Evolutionary conservation across 92 coral and sea anemone genomes (phyloP), one percentile per base, ranked within the genome.

Genomic region (Scolanthus callimorphus): DNA sequence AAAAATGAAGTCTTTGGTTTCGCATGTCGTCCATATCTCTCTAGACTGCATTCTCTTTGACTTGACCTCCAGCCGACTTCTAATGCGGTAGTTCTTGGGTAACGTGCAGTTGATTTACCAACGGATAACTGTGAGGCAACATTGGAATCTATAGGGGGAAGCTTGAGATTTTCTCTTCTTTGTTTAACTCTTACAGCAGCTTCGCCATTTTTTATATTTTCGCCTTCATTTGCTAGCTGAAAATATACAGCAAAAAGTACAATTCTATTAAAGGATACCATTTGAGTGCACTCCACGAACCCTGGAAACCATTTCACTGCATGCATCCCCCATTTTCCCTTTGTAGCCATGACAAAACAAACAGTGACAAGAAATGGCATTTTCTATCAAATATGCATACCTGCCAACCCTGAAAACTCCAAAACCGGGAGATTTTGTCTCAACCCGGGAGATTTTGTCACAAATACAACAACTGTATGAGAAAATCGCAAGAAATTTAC

Each of bases 21-120:
- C 3, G 96, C 63, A 52, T 94, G 80, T 20, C 99, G 66, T 12
- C 99, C 99, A 52, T 94, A 94, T 72, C 86, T 80, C 65, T 94
- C 99, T 57, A 94, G 68, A 45, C 59, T 79, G 51, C 99, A 94
- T 54, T 88, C 82, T 6, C 63, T 51, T 48, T 94, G 99, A 50
- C 90, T 88, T 45, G 99, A 94, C 21, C 99, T 58, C 99, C 99
- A 94, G 0, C 99, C 99, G 23, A 94, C 80, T 25, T 94, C 96
- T 20, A 70, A 83, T 0, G 94, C 83, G 2, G 90, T 88, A 25
- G 82, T 88, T 25, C 23, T 29, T 2, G 99, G 99, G 60, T 85
- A 94, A 37, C 63, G 69, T 12, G 96, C 85, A 24, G 48, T 85
- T 17, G 99, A 94, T 53, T 74, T 73, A 26, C 99, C 95, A 11